Evolutionary conservation across 2,113 vertebrate genomes (phyloP).

Genomic region (Oreotrochilus melanogaster): DNA sequence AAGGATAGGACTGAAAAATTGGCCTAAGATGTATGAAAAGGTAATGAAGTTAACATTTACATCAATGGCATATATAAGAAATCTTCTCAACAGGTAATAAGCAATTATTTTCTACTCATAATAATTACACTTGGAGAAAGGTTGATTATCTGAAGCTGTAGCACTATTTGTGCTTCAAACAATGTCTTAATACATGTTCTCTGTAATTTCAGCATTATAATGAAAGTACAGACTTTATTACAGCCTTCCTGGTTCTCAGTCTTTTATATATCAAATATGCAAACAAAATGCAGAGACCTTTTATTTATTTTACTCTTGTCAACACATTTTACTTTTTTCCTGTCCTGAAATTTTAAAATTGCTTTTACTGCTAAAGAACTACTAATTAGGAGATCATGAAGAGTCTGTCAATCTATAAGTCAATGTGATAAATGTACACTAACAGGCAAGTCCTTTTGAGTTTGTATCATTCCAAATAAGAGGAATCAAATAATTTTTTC

Average conservation of each 20-base stretch:
- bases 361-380: background rate
- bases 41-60: background rate
- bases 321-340: background rate
- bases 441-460: background rate
- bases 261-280: background rate
- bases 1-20: background rate
- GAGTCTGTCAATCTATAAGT: background rate
- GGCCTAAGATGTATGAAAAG: background rate
- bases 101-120: background rate
- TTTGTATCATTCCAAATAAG: background rate
- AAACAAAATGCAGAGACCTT: background rate
- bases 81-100: background rate
- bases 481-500: background rate
- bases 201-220: background rate
- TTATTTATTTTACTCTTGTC: background rate
- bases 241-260: background rate
- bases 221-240: background rate
- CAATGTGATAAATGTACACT: background rate
- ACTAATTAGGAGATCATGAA: background rate
- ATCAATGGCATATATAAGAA: background rate
- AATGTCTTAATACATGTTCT: background rate
- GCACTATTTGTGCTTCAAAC: background rate
- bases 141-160: background rate
- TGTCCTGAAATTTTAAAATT: background rate
- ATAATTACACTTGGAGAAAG: background rate